These are phyloP conservation scores for Zootermopsis nevadensis DNA, from an alignment of 2,888 invertebrate genomes.

Conservation along the genomic window DNA sequence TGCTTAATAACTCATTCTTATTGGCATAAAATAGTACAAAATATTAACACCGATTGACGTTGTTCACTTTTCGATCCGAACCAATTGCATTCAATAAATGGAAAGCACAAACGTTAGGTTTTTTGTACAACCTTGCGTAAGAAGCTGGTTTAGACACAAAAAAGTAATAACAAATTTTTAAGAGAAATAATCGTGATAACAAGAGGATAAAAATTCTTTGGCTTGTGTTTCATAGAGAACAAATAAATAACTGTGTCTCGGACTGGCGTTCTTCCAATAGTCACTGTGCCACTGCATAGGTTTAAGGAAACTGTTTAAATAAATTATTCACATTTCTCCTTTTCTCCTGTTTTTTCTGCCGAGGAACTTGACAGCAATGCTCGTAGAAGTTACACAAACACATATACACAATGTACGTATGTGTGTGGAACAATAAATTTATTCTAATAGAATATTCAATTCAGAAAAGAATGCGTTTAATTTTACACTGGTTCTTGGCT, in stretches of 20 bases:
- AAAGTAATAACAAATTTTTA: background rate
- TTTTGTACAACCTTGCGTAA: background rate
- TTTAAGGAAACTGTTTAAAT: background rate
- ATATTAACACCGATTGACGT: too few species aligned
- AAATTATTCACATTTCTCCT: background rate
- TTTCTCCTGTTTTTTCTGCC: background rate
- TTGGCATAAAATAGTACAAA: too few species aligned
- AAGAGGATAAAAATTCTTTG: background rate
- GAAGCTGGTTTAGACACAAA: background rate
- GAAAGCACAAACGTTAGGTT: too few species aligned
- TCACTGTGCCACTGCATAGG: background rate
- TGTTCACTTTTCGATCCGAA: too few species aligned
- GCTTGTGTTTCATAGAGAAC: background rate
- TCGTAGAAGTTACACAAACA: too few species aligned
- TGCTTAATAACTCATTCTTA: too few species aligned
- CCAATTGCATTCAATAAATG: too few species aligned
- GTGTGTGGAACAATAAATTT: background rate
- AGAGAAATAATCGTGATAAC: background rate
- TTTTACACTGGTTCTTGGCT: too few species aligned
- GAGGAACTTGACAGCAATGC: background rate
- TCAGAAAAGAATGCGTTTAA: too few species aligned
- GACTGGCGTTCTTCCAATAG: background rate
- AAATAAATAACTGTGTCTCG: background rate
- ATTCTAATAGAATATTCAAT: background rate
- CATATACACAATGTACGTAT: background rate